Evolutionary conservation across 2,797 vertebrate genomes (phyloP).

Genomic region (Falco naumanni): DNA sequence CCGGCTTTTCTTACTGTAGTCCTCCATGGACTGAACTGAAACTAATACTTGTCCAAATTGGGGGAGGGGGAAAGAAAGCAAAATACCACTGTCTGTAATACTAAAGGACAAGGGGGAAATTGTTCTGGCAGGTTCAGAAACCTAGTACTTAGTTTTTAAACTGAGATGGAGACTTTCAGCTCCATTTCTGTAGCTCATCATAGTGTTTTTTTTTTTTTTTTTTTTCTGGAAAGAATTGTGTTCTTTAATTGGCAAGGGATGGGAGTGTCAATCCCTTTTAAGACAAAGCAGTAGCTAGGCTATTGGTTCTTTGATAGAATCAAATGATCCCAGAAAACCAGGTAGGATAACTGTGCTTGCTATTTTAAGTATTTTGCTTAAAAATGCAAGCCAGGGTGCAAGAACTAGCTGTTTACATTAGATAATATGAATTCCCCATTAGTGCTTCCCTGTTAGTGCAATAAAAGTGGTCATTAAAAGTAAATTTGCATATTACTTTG

Average conservation of each 20-base stretch:
- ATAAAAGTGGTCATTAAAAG: neutral
- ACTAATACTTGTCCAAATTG: neutral
- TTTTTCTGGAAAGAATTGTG: neutral
- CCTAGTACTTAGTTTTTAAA: neutral
- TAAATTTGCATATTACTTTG: neutral
- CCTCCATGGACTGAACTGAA: neutral
- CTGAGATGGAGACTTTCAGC: neutral
- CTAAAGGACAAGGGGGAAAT: neutral
- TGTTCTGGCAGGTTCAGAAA: neutral
- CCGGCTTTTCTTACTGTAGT: neutral
- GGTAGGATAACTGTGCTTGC: neutral
- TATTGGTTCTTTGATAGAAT: neutral
- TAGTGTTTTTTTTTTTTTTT: neutral
- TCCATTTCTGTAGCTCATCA: neutral
- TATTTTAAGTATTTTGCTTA: neutral
- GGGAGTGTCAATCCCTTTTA: neutral
- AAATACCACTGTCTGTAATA: neutral
- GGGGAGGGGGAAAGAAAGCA: neutral
- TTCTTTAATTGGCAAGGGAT: neutral
- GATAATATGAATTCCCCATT: neutral
- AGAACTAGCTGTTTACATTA: neutral
- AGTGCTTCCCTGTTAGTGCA: neutral
- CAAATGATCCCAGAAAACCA: neutral
- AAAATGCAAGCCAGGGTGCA: neutral
- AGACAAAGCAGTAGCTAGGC: neutral